Conservation (phyloP, 2,113 vertebrate species). For the Meleagris gallopavo region DNA sequence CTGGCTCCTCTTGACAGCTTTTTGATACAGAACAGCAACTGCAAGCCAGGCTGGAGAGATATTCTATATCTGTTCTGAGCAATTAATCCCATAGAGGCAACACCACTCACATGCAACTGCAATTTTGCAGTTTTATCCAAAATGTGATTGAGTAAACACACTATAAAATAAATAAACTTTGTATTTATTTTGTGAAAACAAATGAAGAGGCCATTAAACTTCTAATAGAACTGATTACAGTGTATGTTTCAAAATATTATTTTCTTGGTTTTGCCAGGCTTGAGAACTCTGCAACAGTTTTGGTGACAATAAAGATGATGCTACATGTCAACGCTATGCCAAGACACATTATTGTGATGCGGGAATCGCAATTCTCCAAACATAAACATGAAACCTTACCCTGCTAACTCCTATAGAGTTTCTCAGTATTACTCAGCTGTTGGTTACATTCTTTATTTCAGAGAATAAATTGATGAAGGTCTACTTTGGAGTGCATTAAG, state of each 20-base stretch:
- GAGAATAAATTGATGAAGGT: neutral
- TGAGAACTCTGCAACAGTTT: neutral
- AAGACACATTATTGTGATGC: constrained; percentile 39
- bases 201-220: constrained; percentile 55
- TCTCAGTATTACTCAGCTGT: neutral
- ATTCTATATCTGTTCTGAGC: constrained; percentile 49
- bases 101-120: constrained; percentile 43
- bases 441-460: neutral
- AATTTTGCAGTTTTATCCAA: constrained; percentile 49
- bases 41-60: neutral
- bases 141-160: constrained; percentile 29
- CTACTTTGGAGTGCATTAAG: neutral
- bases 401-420: neutral
- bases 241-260: neutral
- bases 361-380: neutral
- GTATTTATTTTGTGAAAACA: constrained; percentile 45
- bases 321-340: constrained; percentile 21
- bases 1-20: neutral
- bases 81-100: constrained; percentile 42
- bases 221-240: neutral
- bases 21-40: constrained; percentile 42
- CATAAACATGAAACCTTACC: neutral
- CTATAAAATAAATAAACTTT: constrained; percentile 38
- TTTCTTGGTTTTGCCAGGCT: neutral
- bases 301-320: constrained; percentile 34